Base-by-base conservation (phyloP, 2,888 invertebrate genomes). In the Calephelis perditalis region DNA sequence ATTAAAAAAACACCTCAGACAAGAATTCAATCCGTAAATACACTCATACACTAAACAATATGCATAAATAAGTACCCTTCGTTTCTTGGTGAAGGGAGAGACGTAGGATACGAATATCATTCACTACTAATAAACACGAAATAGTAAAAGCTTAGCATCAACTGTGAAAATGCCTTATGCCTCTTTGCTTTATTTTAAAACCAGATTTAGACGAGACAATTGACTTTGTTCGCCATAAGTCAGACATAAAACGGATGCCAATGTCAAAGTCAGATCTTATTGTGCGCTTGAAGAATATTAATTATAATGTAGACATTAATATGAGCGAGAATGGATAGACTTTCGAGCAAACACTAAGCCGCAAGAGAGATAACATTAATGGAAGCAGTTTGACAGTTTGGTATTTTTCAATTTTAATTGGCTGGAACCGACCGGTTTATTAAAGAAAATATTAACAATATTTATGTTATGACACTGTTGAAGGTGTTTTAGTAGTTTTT, bases 191-290 rank as follows among this genome's bases (percentile, higher is more conserved):
- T 84, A 79, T 84, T 83, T 74, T 66, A 68, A 65, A 69, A 67
- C 67, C 84, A 77, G 77, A 84, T 84, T 81, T 86, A 85, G 82
- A 79, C 70, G 74, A 81, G 79, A 86, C 87, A 87, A 87, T 87
- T 86, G 86, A 84, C 84, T 84, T 75, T 74, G 76, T 76, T 73
- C 74, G 73, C 78, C 77, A 77, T 82, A 83, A 83, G 82, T 84
- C 83, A 83, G 79, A 84, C 77, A 81, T 82, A 79, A 86, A 87
- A 84, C 85, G 84, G 82, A 86, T 83, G 79, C 82, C 81, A 67
- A 69, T 78, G 86, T 86, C 85, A 79, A 70, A 75, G 68, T 62
- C 70, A 67, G 73, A 67, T 76, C 75, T 76, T 73, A 80, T 79
- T 80, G 79, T 81, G 67, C 44, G 73, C 70, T 71, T 72, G 75